Evolutionary conservation across 2,113 vertebrate species (phyloP), one percentile per base, ranked within the genome.

Genomic region (Polypterus bichir): DNA sequence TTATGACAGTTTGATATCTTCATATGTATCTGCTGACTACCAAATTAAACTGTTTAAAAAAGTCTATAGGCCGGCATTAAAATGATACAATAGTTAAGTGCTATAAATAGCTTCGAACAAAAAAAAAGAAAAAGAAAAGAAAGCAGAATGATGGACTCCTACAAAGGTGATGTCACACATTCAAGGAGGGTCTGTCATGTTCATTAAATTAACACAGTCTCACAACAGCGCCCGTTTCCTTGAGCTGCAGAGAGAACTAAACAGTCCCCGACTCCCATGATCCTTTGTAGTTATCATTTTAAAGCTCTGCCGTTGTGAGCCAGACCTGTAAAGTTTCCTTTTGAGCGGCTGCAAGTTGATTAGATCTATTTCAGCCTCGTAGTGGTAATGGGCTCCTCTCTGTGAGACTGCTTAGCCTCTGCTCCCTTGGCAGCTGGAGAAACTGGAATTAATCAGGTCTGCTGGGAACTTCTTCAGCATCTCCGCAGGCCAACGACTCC

Each of bases 371-470:
- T 92, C 88, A 88, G 89, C 88, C 85, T 89, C 76, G 79, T 82
- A 76, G 85, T 87, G 87, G 92, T 97, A 97, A 97, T 97, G 89
- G 93, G 93, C 93, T 93, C 87, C 91, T 93, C 90, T 95, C 88
- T 86, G 85, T 81, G 87, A 86, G 79, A 82, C 89, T 86, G 89
- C 92, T 94, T 92, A 94, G 90, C 91, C 89, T 84, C 83, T 91
- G 85, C 87, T 90, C 91, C 89, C 89, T 86, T 79, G 86, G 89
- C 91, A 91, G 90, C 88, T 88, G 83, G 86, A 86, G 83, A 90
- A 90, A 91, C 92, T 92, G 89, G 92, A 96, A 98, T 98, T 97
- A 97, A 98, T 98, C 95, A 98, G 93, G 88, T 91, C 94, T 94
- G 89, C 92, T 92, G 92, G 92, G 94, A 96, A 90, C 91, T 89